Evolutionary conservation across 2,113 vertebrate species (phyloP), one percentile per base, ranked within the genome.

Genomic region (Lophius piscatorius): DNA sequence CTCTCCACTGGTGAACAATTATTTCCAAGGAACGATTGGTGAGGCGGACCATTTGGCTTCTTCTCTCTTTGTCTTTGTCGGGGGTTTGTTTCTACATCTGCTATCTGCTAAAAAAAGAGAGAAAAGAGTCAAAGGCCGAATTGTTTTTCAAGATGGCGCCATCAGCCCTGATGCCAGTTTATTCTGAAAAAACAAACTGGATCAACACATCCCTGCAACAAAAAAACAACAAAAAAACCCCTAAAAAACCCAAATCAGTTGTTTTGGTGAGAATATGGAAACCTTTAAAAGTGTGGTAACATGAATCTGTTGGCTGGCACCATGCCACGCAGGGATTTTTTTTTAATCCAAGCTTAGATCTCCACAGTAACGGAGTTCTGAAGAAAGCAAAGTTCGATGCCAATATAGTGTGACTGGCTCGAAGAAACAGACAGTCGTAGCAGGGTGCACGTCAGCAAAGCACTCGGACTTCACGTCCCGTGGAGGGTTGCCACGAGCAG

Each of bases 61-160:
- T 7, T 6, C 39, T 18, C 10, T 42, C 47, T 63, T 11, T 14
- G 20, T 69, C 52, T 67, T n/a, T 78, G 83, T 57, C 55, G 67
- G 59, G 51, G 50, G 26, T 16, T 39, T 7, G 9, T 40, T 39
- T 38, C 31, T 33, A 12, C 50, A 31, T 59, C 69, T 87, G 79
- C 70, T 87, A 61, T 70, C 63, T 80, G 70, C 57, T 22, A 26
- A 11, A 39, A n/a, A n/a, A n/a, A n/a, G n/a, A n/a, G n/a, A n/a
- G n/a, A n/a, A n/a, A n/a, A n/a, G n/a, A 69, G 81, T 81, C 75
- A 86, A 83, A 87, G 80, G 67, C 74, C 76, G 80, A 69, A 85
- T 70, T 86, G 86, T 87, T 57, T 67, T 22, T 59, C 41, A 63
- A 51, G 70, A 41, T 9, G 59, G 23, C 28, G 76, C 49, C 73